phyloP scores from a whole-genome alignment of 37 sponge, comb jelly and placozoan genomes.

The Chondrosia reniformis region DNA sequence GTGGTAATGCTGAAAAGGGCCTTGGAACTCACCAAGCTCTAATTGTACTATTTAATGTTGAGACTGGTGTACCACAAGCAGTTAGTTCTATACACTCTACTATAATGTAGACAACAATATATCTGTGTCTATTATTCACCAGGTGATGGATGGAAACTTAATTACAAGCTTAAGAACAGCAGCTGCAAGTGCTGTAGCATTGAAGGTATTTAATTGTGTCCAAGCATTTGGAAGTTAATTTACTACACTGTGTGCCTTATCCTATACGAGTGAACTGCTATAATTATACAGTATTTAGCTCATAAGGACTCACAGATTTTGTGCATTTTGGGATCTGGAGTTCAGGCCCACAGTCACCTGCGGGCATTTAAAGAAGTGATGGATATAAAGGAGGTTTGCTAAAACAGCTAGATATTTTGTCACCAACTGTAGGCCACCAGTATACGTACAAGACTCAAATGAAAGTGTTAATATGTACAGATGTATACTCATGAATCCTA shows the following conservation, averaged over 20 bases:
- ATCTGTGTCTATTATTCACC: background rate
- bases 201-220: slow-evolving; percentile 68
- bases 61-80: slow-evolving; percentile 68
- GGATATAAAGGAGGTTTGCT: background rate
- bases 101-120: background rate
- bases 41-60: slow-evolving; percentile 60
- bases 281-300: slow-evolving; percentile 42
- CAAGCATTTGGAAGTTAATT: background rate
- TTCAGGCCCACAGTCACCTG: slow-evolving; percentile 86
- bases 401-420: no score
- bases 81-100: slow-evolving; percentile 19
- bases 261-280: background rate
- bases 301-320: slow-evolving; percentile 41
- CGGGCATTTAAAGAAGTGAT: slow-evolving; percentile 39
- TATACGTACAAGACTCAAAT: no score
- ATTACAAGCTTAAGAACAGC: slow-evolving; percentile 91
- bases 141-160: slow-evolving; percentile 79
- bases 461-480: no score
- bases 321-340: slow-evolving; percentile 86
- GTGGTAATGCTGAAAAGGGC: slow-evolving; percentile 48
- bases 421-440: no score
- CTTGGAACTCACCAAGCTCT: slow-evolving; percentile 61
- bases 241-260: slow-evolving; percentile 14
- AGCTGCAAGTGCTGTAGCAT: slow-evolving; percentile 89
- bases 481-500: no score